Base-by-base conservation (phyloP, 2,888 invertebrate genomes). In the Megaustenia siamemsis region DNA sequence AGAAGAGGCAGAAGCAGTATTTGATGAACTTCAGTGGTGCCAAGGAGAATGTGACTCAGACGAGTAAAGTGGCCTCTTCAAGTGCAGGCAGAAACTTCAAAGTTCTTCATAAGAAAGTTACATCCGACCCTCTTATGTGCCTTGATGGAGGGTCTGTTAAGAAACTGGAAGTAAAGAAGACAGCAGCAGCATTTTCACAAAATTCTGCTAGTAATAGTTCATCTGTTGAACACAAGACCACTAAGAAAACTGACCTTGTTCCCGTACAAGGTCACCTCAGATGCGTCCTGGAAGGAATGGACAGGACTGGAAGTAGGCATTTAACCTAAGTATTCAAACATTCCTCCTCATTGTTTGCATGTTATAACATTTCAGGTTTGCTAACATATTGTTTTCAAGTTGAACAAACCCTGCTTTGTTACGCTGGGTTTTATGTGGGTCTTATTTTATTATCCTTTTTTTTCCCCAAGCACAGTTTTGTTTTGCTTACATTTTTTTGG, bases 181-280 rank as follows among this genome's bases (percentile, higher is more conserved):
- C 82, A 12, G 68, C 69, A 4, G 49, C 86, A 2, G 32, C 82
- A 6, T 87, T 91, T 80, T 90, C 91, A 21, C 63, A 63, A n/a
- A 91, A 91, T 87, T 92, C 91, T 82, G 91, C 92, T n/a, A 89
- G 91, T 45, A 87, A 91, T n/a, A 92, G 92, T 86, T 91, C 91
- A 5, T 91, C 90, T 86, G 92, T 92, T 88, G 92, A 92, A 86
- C 88, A 90, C 83, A 92, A 91, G 84, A 90, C 90, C 6, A 84
- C 86, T 21, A 75, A 87, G 49, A 73, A 45, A 24, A 56, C 87
- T 28, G 75, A 66, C n/a, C 38, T 21, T 4, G 18, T 80, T 4
- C 45, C 73, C 71, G 49, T 0, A 10, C 35, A n/a, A 35, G 45
- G 38, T 80, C 84, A 8, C 63, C 63, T 56, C 84, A 84, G 45